phyloP scores from a whole-genome alignment of 2,888 invertebrate genomes.

The Acheta domesticus region DNA sequence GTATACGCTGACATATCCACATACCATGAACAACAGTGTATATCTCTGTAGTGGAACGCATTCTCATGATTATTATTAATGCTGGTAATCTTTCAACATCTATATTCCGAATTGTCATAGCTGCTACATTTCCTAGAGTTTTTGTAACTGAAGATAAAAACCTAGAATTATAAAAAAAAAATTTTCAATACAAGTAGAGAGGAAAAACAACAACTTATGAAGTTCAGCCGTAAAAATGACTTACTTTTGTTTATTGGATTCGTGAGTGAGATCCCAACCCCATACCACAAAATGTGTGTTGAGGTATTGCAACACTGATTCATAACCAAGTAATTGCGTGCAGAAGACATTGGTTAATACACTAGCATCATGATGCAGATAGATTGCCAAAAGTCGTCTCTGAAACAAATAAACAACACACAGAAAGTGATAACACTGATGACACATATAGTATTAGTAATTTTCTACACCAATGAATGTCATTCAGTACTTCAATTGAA shows the following conservation, averaged over 20 bases:
- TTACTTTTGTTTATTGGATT: constrained; percentile 79
- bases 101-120: constrained; percentile 79
- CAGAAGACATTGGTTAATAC: constrained; percentile 96
- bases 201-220: background rate
- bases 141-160: constrained; percentile 71
- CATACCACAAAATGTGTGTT: constrained; percentile 88
- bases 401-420: constrained; percentile 48
- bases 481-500: too few relatives aligned
- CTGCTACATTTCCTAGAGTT: constrained; percentile 77
- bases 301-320: constrained; percentile 84
- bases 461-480: too few relatives aligned
- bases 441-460: background rate
- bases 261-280: constrained; percentile 95
- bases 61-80: constrained; percentile 82
- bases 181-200: too few relatives aligned
- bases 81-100: constrained; percentile 84
- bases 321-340: constrained; percentile 87
- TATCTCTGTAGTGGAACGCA: constrained; percentile 84
- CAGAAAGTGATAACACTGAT: background rate
- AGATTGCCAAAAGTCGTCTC: constrained; percentile 90
- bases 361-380: constrained; percentile 94
- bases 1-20: constrained; percentile 28
- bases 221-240: constrained; percentile 37
- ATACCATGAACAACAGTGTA: constrained; percentile 84
- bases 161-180: constrained; percentile 49